Percentiles rank a stretch among this genome's conserved stretches.
Evolutionary conservation across 2,113 vertebrate species (phyloP).

Genomic region (Salminus brasiliensis): DNA sequence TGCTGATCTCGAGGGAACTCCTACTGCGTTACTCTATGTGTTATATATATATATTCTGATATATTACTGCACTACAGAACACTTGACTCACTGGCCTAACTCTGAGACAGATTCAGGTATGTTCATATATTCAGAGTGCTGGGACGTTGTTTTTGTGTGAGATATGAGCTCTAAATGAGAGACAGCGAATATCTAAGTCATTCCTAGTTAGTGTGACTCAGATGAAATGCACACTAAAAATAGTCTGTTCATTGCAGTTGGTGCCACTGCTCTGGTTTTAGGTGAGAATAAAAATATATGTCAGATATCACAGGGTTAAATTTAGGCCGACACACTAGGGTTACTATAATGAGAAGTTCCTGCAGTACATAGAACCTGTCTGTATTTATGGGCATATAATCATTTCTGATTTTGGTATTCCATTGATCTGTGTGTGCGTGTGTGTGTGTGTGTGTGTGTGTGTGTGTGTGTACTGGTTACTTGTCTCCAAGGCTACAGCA

Average conservation of each 20-base stretch:
- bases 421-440: constrained; percentile 12
- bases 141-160: not conserved
- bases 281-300: not conserved
- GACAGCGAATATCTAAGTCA: not conserved
- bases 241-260: not conserved
- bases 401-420: not conserved
- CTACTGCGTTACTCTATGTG: not conserved
- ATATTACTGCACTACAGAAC: not conserved
- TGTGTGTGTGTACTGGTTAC: constrained; percentile 51
- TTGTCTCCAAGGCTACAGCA: constrained; percentile 46
- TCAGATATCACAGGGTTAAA: not conserved
- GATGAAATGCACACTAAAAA: not conserved
- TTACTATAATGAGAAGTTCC: not conserved
- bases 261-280: not conserved
- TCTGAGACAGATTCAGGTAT: not conserved
- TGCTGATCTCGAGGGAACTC: not conserved
- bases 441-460: constrained; percentile 5
- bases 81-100: not conserved
- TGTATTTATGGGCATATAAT: not conserved
- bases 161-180: not conserved
- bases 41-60: not conserved
- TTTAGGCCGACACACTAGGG: not conserved
- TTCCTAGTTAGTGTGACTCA: not conserved
- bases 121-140: not conserved
- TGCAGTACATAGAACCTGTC: constrained; percentile 19